Evolutionary conservation across 2,113 vertebrate species (phyloP).

Genomic region (Xenus cinereus): DNA sequence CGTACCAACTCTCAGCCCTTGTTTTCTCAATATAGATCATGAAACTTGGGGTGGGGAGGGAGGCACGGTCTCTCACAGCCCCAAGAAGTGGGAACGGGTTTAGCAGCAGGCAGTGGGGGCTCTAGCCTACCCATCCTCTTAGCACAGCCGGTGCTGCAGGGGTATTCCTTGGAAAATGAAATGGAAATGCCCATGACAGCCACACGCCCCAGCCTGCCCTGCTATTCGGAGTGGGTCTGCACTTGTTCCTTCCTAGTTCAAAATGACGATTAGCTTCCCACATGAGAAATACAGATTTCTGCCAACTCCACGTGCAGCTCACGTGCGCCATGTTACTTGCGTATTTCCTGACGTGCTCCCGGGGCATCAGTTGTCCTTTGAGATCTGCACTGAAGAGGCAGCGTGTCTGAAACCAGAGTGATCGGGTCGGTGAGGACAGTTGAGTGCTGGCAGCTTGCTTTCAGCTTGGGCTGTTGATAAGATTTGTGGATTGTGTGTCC

Average conservation of each 20-base stretch:
- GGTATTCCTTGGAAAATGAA: neutral
- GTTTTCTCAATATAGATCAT: neutral
- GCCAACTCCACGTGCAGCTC: neutral
- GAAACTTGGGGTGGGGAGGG: neutral
- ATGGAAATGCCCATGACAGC: neutral
- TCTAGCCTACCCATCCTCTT: neutral
- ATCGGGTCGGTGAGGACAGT: neutral
- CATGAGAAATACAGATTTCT: neutral
- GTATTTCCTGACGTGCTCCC: neutral
- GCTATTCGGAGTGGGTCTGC: neutral
- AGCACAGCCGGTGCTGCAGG: neutral
- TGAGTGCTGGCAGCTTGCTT: neutral
- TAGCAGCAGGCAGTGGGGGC: neutral
- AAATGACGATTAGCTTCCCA: neutral
- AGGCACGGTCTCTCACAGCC: neutral
- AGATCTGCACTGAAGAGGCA: neutral
- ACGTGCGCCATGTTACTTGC: neutral
- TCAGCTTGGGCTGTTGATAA: neutral
- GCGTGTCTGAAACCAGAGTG: neutral
- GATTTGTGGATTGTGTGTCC: neutral
- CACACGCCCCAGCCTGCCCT: neutral
- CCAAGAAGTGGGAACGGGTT: neutral
- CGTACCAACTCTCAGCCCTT: neutral
- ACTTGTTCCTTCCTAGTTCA: neutral
- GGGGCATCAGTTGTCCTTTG: neutral